phyloP scores from a whole-genome alignment of 2,797 vertebrate species.

The Anguilla anguilla region DNA sequence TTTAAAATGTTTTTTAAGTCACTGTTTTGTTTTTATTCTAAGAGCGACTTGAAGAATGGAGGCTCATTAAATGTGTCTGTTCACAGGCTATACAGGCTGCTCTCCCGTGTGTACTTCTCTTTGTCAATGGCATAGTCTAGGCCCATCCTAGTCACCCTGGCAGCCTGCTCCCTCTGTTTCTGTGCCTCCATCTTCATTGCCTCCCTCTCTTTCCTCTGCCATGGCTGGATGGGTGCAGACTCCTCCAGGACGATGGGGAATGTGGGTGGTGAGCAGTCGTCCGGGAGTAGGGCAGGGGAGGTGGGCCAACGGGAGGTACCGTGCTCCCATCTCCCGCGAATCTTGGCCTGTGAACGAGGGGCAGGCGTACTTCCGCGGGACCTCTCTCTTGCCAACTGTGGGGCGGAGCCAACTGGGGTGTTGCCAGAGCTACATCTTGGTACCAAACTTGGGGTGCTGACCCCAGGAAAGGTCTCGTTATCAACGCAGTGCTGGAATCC shows the following conservation, averaged over 20 bases:
- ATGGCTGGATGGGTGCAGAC: slow-evolving; percentile 22
- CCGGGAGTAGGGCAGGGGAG: not conserved
- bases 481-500: not conserved
- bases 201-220: slow-evolving; percentile 30
- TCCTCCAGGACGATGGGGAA: not conserved
- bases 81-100: not conserved
- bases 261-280: not conserved
- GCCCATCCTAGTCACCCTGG: slow-evolving; percentile 12
- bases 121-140: not conserved
- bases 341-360: not conserved
- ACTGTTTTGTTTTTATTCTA: not conserved
- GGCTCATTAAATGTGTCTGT: not conserved
- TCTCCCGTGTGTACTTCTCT: slow-evolving; percentile 14
- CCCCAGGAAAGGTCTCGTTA: not conserved
- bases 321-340: not conserved
- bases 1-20: not conserved
- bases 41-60: not conserved
- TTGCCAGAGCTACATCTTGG: not conserved
- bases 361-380: not conserved
- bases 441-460: not conserved
- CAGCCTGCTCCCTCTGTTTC: slow-evolving; percentile 3
- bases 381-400: not conserved
- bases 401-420: not conserved
- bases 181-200: slow-evolving; percentile 21
- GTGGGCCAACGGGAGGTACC: not conserved